Evolutionary conservation across 23 tunicate genomes (phyloP).

Genomic region (Halocynthia aurantium): DNA sequence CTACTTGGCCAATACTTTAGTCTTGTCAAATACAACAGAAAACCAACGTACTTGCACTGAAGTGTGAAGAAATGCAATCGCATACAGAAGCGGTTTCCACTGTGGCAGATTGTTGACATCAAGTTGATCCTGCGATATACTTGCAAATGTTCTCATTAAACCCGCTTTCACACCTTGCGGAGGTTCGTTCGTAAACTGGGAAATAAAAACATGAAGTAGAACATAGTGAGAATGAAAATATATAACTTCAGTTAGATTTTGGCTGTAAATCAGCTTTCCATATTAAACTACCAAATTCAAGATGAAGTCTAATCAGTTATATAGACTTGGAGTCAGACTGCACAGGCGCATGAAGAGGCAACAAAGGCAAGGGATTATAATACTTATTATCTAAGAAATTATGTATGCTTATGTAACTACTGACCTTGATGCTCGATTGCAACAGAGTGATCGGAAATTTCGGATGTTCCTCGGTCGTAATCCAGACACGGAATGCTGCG

Average conservation of each 20-base stretch:
- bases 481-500: conserved; percentile 81
- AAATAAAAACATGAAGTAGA: background rate
- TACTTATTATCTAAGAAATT: too few species aligned
- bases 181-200: conserved; percentile 92
- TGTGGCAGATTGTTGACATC: conserved; percentile 90
- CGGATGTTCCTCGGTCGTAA: conserved; percentile 94
- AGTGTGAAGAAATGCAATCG: conserved; percentile 88
- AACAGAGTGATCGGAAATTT: conserved; percentile 88
- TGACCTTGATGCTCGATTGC: conserved; percentile 90
- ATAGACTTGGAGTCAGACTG: too few species aligned
- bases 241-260: too few species aligned
- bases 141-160: conserved; percentile 89
- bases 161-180: conserved; percentile 97
- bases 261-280: too few species aligned
- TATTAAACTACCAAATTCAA: too few species aligned
- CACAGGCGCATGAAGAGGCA: background rate
- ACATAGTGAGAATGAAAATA: background rate
- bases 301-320: background rate
- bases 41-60: conserved; percentile 52
- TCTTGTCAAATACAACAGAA: too few species aligned
- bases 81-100: conserved; percentile 94
- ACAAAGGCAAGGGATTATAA: too few species aligned
- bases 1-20: too few species aligned
- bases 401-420: background rate
- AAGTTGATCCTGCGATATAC: conserved; percentile 80